These are phyloP conservation scores for Calephelis nemesis DNA, from an alignment of 1,140 invertebrate species.

Conservation along the genomic window DNA sequence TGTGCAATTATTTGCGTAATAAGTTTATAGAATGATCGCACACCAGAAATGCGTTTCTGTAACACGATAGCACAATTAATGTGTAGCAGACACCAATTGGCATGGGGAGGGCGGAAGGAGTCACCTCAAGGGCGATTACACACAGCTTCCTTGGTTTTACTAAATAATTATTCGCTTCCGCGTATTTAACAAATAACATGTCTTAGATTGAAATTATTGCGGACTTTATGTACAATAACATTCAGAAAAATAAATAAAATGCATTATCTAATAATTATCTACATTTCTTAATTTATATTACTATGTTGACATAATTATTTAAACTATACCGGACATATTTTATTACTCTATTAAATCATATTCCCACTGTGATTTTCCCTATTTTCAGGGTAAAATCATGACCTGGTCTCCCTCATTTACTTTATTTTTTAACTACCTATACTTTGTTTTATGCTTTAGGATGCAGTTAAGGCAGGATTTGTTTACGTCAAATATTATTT, in stretches of 20 bases:
- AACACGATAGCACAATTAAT: constrained; percentile 12
- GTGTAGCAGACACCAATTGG: constrained; percentile 13
- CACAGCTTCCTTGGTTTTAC: constrained; percentile 29
- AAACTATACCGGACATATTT: no score
- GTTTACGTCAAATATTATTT: no score
- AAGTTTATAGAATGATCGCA: neutral
- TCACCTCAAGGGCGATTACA: constrained; percentile 25
- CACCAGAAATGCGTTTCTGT: constrained; percentile 7
- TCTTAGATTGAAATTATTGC: neutral
- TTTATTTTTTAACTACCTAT: no score
- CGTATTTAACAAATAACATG: neutral
- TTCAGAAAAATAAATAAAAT: neutral
- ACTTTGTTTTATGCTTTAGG: no score
- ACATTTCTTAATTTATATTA: no score
- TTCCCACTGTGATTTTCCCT: no score
- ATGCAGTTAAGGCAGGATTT: no score
- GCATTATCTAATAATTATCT: neutral
- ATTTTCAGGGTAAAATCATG: no score
- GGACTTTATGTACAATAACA: no score
- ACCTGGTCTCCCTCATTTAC: no score
- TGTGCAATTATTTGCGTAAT: neutral
- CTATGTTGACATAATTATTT: no score
- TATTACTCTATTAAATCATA: no score
- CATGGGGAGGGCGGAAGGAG: constrained; percentile 24
- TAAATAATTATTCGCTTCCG: neutral